These are phyloP conservation scores for Stenoptilia bipunctidactyla DNA, from an alignment of 2,888 invertebrate genomes.

Conservation along the genomic window DNA sequence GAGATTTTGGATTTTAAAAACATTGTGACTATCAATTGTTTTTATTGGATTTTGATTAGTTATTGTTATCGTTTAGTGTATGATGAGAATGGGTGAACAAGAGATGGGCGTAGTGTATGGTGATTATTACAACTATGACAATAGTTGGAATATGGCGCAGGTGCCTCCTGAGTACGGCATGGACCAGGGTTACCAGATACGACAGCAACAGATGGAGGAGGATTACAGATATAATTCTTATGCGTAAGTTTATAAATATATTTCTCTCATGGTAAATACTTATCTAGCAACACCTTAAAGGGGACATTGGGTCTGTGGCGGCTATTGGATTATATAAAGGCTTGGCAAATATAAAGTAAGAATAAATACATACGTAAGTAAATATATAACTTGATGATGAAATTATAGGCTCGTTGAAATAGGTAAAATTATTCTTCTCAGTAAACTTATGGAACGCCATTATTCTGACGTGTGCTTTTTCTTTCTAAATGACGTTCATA, in stretches of 20 bases:
- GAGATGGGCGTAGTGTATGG: slow-evolving; percentile 67
- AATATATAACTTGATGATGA: too few relatives aligned
- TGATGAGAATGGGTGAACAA: slow-evolving; percentile 67
- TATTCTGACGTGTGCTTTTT: too few relatives aligned
- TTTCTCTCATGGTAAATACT: too few relatives aligned
- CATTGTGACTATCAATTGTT: slow-evolving; percentile 16
- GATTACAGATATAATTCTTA: slow-evolving; percentile 76
- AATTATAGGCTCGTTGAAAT: too few relatives aligned
- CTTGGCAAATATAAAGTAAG: too few relatives aligned
- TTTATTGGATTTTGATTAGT: slow-evolving; percentile 13
- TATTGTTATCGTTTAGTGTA: slow-evolving; percentile 9
- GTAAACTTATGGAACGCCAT: too few relatives aligned
- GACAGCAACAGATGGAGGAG: slow-evolving; percentile 68
- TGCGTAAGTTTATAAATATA: slow-evolving; percentile 61
- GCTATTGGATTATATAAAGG: too few relatives aligned
- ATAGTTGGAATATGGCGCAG: slow-evolving; percentile 72
- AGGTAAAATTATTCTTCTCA: too few relatives aligned
- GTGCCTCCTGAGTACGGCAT: slow-evolving; percentile 79
- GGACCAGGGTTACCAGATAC: slow-evolving; percentile 47
- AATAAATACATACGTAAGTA: too few relatives aligned
- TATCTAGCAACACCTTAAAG: too few relatives aligned
- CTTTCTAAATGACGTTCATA: too few relatives aligned
- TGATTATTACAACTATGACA: slow-evolving; percentile 73
- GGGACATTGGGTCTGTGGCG: too few relatives aligned
- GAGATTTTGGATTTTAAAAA: slow-evolving; percentile 27